phyloP scores from a whole-genome alignment of 2,888 invertebrate genomes.

The Crocallis elinguaria region DNA sequence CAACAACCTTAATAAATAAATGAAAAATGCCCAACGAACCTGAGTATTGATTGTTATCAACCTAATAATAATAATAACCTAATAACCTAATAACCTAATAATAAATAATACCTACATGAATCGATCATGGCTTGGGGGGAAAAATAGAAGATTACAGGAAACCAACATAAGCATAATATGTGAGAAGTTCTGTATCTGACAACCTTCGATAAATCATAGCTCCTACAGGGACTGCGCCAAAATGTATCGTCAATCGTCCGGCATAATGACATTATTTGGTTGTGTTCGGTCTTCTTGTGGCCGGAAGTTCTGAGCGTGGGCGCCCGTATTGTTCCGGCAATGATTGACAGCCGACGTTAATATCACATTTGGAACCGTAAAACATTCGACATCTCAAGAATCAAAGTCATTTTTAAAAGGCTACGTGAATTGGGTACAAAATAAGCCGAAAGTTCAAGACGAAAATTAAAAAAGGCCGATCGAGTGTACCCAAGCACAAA shows the following conservation, averaged over 20 bases:
- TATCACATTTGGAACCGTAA: conserved; percentile 2
- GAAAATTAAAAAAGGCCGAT: background rate
- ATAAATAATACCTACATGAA: too few relatives aligned
- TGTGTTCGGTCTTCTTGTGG: background rate
- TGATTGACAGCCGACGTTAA: background rate
- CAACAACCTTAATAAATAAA: too few relatives aligned
- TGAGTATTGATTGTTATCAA: too few relatives aligned
- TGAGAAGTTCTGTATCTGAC: background rate
- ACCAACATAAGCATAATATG: too few relatives aligned
- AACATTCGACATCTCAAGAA: background rate
- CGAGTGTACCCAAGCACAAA: background rate
- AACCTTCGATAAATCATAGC: too few relatives aligned
- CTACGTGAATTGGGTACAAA: background rate
- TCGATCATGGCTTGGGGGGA: too few relatives aligned
- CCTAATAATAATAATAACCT: too few relatives aligned
- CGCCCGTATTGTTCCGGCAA: conserved; percentile 12
- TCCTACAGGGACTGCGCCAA: too few relatives aligned
- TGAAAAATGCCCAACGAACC: too few relatives aligned
- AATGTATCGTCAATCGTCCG: conserved; percentile 10
- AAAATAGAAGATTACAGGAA: too few relatives aligned
- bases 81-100: too few relatives aligned
- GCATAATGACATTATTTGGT: conserved; percentile 10
- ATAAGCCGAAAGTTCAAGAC: background rate
- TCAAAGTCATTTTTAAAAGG: background rate
- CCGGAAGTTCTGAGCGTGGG: conserved; percentile 13